phyloP scores from a whole-genome alignment of 64 coral and sea anemone species.

The Acropora yongei region DNA sequence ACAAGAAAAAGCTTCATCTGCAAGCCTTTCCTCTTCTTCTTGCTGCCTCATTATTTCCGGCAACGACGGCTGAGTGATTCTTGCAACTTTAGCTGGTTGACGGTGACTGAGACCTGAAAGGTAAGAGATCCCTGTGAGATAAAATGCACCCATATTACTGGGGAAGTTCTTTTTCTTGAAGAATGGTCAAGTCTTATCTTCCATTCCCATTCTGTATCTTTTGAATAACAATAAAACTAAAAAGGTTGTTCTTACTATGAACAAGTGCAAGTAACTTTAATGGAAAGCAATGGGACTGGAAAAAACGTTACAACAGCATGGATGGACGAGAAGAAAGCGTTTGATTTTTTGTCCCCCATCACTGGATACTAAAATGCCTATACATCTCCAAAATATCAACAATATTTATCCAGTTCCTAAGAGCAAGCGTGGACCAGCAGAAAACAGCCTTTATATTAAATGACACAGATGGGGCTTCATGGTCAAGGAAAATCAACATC shows the following conservation, averaged over 20 bases:
- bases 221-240: too few relatives aligned
- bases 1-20: neutral
- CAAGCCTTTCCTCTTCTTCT: conserved; percentile 14
- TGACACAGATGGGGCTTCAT: conserved; percentile 20
- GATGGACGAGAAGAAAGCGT: too few relatives aligned
- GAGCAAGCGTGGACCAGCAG: neutral
- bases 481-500: conserved; percentile 28
- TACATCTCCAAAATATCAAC: conserved; percentile 11
- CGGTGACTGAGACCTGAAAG: neutral
- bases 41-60: conserved; percentile 47
- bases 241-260: too few relatives aligned
- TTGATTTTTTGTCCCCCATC: too few relatives aligned
- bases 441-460: conserved; percentile 37
- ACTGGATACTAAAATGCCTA: too few relatives aligned
- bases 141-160: too few relatives aligned
- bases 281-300: too few relatives aligned
- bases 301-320: too few relatives aligned
- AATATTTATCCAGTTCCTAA: conserved; percentile 13
- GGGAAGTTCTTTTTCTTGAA: too few relatives aligned
- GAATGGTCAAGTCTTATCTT: neutral
- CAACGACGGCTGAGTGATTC: neutral
- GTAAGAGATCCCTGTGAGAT: neutral
- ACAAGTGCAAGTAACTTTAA: too few relatives aligned
- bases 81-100: neutral
- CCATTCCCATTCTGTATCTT: neutral